A percentile compares a stretch with the other conserved stretches of the same genome.
Evolutionary conservation across 2,113 vertebrate species (phyloP).

Genomic region (Arvicanthis niloticus): DNA sequence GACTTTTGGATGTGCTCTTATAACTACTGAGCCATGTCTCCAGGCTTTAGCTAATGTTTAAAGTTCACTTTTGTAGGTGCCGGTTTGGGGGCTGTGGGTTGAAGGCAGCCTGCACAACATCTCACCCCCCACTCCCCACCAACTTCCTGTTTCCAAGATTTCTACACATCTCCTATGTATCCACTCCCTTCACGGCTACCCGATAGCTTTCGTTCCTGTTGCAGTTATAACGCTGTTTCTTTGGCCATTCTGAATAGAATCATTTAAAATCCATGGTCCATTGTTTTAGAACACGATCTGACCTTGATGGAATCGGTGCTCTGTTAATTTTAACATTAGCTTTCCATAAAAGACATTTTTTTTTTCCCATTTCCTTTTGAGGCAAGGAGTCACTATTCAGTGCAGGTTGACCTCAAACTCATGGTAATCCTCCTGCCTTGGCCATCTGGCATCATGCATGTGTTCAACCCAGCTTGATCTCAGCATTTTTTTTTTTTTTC

Average conservation of each 20-base stretch:
- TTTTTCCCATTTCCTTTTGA: not conserved
- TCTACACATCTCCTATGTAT: not conserved
- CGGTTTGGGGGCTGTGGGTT: not conserved
- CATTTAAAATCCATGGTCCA: slow-evolving; percentile 10
- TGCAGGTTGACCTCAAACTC: not conserved
- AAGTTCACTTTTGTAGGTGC: not conserved
- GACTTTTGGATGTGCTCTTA: not conserved
- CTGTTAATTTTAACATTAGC: not conserved
- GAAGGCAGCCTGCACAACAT: not conserved
- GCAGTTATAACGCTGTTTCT: not conserved
- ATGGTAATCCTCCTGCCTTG: not conserved
- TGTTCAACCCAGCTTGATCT: not conserved
- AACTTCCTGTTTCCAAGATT: not conserved
- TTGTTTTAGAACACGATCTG: slow-evolving; percentile 35
- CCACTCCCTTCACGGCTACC: no score
- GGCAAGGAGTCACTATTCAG: not conserved
- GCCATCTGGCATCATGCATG: not conserved
- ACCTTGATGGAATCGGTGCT: not conserved
- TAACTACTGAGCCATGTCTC: not conserved
- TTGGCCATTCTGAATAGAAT: not conserved
- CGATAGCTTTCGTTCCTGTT: not conserved
- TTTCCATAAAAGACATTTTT: not conserved
- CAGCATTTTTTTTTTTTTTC: not conserved
- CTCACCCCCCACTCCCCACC: not conserved
- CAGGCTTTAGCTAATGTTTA: not conserved